Evolutionary conservation across 2,797 vertebrate species (phyloP), one percentile per base, ranked within the genome.

Genomic region (Hemitrygon akajei): DNA sequence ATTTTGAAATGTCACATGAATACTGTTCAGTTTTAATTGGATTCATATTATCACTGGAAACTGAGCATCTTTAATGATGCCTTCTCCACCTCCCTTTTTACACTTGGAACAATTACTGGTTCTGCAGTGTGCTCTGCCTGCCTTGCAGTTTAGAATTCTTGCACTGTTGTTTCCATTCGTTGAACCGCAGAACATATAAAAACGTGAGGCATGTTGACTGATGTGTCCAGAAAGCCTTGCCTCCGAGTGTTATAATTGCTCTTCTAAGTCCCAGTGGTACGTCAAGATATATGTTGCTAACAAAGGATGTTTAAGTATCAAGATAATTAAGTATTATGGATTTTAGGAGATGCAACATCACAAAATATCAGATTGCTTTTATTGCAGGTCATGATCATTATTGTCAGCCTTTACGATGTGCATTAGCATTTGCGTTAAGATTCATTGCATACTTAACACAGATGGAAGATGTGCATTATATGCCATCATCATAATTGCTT

Each of bases 391-490:
- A 75, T 93, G 37, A 75, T 93, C 25, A 16, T 93, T 93, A 93
- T 75, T 93, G 71, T n/a, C 91, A 76, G n/a, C 22, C 73, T 37
- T 75, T 71, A 76, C 30, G 25, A 18, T 76, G 40, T 58, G 27
- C 91, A 76, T 56, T 76, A 18, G 12, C 40, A 76, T 76, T 71
- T 18, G 4, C n/a, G 40, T 76, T 93, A 30, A 73, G 22, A 73
- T 76, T 76, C 22, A 56, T 75, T 93, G 91, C 71, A 76, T 91
- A 76, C 47, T n/a, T 75, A 76, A 56, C 91, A 76, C 71, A 76
- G 71, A 76, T 76, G 91, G 71, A 76, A 93, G 37, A 18, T 30
- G 25, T n/a, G 11, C 73, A 7, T 93, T 93, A 76, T 30, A 71
- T 56, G 71, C 91, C 37, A 56, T 76, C 47, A 93, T 56, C 47